A percentile compares a stretch with the other conserved stretches of the same genome.
phyloP scores from a whole-genome alignment of 2,888 invertebrate genomes.

The Teinopalpus imperialis region DNA sequence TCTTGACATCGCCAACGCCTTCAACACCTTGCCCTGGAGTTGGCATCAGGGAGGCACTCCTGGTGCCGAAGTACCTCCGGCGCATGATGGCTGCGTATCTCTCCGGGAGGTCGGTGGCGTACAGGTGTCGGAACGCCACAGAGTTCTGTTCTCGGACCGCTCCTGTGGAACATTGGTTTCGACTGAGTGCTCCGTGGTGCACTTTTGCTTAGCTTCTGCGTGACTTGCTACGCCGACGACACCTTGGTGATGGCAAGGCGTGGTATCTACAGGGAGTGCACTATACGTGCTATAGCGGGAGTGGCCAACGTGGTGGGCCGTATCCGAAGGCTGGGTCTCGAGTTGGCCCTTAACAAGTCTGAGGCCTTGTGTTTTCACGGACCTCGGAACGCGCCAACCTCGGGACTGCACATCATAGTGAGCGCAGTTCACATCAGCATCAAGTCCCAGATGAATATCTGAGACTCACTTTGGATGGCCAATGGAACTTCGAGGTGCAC shows the following conservation, averaged over 20 bases:
- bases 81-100: too few species aligned
- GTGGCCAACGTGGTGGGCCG: constrained; percentile 5
- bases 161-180: neutral
- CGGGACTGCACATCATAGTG: neutral
- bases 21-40: too few species aligned
- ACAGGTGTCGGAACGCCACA: neutral
- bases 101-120: too few species aligned
- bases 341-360: constrained; percentile 26
- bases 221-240: constrained; percentile 31
- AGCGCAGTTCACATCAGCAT: constrained; percentile 19
- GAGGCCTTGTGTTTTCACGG: constrained; percentile 26
- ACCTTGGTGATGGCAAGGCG: constrained; percentile 29
- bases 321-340: constrained; percentile 26
- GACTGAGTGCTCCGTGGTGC: constrained; percentile 24
- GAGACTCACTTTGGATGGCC: neutral
- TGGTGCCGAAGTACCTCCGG: too few species aligned
- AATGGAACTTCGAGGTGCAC: too few species aligned
- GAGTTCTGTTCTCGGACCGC: neutral
- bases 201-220: constrained; percentile 11
- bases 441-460: neutral
- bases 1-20: too few species aligned
- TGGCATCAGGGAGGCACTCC: too few species aligned
- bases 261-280: constrained; percentile 5
- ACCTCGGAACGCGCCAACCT: constrained; percentile 20
- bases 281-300: constrained; percentile 11